Evolutionary conservation across 1,140 invertebrate genomes (phyloP).

Genomic region (Chymomyza costata): DNA sequence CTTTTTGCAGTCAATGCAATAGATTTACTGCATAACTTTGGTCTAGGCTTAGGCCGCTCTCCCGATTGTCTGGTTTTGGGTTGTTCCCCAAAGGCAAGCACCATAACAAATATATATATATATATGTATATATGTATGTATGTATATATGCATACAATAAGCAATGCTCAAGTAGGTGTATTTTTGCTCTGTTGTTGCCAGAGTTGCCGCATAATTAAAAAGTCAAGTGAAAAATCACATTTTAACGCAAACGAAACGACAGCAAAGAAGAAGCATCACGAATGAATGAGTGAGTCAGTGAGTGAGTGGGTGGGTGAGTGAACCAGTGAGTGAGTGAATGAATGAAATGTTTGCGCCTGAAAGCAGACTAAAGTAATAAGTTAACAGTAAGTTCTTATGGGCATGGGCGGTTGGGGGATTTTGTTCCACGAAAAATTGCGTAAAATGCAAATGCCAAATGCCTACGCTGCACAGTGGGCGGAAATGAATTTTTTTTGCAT

Average conservation of each 20-base stretch:
- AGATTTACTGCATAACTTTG: constrained; percentile 67
- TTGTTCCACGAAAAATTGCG: constrained; percentile 43
- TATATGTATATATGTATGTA: not conserved
- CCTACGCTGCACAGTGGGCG: too few species aligned
- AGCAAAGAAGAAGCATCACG: too few species aligned
- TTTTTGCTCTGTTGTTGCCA: constrained; percentile 39
- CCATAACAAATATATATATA: not conserved
- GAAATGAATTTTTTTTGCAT: too few species aligned
- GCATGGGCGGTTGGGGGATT: constrained; percentile 3
- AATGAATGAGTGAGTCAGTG: constrained; percentile 15
- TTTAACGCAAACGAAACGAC: constrained; percentile 56
- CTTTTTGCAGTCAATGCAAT: constrained; percentile 1
- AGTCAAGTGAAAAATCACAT: constrained; percentile 75
- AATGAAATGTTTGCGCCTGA: constrained; percentile 70
- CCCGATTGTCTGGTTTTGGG: not conserved
- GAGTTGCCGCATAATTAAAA: constrained; percentile 68
- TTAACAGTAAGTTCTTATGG: constrained; percentile 5
- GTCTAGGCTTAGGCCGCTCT: constrained; percentile 18
- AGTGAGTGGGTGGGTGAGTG: constrained; percentile 6
- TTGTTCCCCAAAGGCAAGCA: not conserved
- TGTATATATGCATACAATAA: constrained; percentile 16
- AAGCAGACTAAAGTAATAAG: constrained; percentile 64
- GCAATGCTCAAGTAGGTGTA: constrained; percentile 65
- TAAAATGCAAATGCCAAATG: constrained; percentile 70
- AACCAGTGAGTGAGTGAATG: constrained; percentile 34